Evolutionary conservation across 2,888 invertebrate species (phyloP), one percentile per base, ranked within the genome.

Genomic region (Synergus japonicus): DNA sequence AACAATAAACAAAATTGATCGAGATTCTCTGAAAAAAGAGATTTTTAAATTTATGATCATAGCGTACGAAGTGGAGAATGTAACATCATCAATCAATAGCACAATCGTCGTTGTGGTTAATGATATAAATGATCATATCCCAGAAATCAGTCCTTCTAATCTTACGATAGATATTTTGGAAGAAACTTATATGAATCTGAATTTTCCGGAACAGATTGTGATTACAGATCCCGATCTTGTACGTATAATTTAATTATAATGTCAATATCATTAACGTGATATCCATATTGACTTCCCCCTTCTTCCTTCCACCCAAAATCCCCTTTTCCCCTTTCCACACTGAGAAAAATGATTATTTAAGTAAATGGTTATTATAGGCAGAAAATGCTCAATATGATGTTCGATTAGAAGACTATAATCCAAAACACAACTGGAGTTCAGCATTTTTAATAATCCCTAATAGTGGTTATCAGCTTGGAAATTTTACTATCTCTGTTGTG

Each of bases 121-220:
- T 41, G 95, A 95, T 86, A 92, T 95, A 44, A 96, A 97, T 88
- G 96, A 97, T 88, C 94, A 96, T 87, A 87, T 86, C 15, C 96
- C 96, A 0, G 86, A 88, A 84, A 94, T 95, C 0, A 86, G 92
- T 15, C 87, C 86, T 5, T 76, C 92, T 0, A 37, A 85, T 0
- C 92, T 93, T 80, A 79, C 76, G 8, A 90, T 94, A 7, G 81
- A 85, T 0, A 93, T 95, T 63, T 85, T 90, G 13, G 95, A 95
- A 89, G 94, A 94, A 86, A 94, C 93, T 4, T 93, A 93, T 10
- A 88, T 93, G 87, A 93, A 93, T 0, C 88, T 94, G 1, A 90
- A 92, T 82, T 93, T 94, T 81, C 87, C 93, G 4, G 83, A 91
- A 15, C 89, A 93, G 1, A 94, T 95, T 82, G 92, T 92, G n/a